Conservation (phyloP, 2,113 vertebrate genomes). For the Corvus moneduloides region DNA sequence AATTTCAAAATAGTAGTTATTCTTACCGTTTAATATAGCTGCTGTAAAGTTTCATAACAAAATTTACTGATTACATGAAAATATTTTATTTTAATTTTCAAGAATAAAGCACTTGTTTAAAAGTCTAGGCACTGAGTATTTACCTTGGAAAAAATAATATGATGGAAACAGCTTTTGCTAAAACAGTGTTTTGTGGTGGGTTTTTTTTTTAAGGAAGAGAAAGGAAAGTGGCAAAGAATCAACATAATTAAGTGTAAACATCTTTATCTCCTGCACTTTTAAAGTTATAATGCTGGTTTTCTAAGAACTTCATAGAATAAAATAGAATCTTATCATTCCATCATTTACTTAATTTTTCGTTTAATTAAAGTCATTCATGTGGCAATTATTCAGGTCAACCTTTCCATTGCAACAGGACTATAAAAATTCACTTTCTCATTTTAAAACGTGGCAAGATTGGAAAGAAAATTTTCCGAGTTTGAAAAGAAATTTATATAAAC, state of each 20-base stretch:
- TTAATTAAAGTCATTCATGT: neutral
- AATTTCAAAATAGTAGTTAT: slow-evolving; percentile 82
- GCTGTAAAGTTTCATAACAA: slow-evolving; percentile 63
- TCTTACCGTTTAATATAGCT: slow-evolving; percentile 74
- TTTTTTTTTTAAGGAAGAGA: neutral
- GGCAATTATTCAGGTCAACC: neutral
- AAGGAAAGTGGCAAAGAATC: neutral
- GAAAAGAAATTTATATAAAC: neutral
- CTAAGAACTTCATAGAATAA: neutral
- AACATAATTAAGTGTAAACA: neutral
- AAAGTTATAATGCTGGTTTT: neutral
- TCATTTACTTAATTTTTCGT: neutral
- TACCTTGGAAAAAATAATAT: neutral
- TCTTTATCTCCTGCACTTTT: neutral
- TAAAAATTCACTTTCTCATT: neutral
- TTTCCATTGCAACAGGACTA: neutral
- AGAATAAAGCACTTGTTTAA: slow-evolving; percentile 41
- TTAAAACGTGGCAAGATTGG: neutral
- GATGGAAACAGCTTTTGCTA: neutral
- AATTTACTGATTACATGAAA: slow-evolving; percentile 66
- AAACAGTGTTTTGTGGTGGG: neutral
- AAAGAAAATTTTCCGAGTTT: neutral
- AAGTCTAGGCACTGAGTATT: neutral
- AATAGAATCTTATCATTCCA: neutral
- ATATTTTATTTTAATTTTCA: slow-evolving; percentile 67